phyloP scores from a whole-genome alignment of 2,113 vertebrate genomes.

The Chamaetylas fuelleborni region DNA sequence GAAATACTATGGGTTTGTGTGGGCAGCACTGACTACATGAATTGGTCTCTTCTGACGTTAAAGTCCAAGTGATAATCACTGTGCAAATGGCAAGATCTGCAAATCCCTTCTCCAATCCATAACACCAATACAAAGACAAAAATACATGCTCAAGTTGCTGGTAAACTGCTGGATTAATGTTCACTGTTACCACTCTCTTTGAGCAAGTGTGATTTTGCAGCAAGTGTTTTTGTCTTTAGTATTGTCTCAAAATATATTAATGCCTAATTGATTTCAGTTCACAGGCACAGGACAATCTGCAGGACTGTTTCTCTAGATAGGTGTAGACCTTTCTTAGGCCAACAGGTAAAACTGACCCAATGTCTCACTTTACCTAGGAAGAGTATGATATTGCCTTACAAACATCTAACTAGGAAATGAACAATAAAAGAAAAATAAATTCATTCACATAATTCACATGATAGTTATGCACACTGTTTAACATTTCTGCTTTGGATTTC shows the following conservation, averaged over 20 bases:
- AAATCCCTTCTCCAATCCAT: neutral
- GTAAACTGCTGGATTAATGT: neutral
- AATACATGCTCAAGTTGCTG: neutral
- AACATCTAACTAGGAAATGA: neutral
- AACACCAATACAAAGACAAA: neutral
- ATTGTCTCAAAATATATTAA: neutral
- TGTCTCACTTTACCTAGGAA: neutral
- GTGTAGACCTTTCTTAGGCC: neutral
- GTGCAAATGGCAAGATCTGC: neutral
- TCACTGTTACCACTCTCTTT: neutral
- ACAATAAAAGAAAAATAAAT: neutral
- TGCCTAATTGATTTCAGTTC: neutral
- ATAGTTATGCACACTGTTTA: neutral
- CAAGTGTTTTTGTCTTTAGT: neutral
- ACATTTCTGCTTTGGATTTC: neutral
- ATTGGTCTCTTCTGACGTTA: neutral
- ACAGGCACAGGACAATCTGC: neutral
- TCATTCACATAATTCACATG: neutral
- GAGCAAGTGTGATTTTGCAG: neutral
- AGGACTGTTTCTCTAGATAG: neutral
- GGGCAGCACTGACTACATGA: neutral
- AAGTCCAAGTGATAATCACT: neutral
- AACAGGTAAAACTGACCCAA: neutral
- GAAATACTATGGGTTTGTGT: neutral
- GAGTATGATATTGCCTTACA: neutral